phyloP scores from a whole-genome alignment of 2,888 invertebrate species.

The Thalpophila matura region DNA sequence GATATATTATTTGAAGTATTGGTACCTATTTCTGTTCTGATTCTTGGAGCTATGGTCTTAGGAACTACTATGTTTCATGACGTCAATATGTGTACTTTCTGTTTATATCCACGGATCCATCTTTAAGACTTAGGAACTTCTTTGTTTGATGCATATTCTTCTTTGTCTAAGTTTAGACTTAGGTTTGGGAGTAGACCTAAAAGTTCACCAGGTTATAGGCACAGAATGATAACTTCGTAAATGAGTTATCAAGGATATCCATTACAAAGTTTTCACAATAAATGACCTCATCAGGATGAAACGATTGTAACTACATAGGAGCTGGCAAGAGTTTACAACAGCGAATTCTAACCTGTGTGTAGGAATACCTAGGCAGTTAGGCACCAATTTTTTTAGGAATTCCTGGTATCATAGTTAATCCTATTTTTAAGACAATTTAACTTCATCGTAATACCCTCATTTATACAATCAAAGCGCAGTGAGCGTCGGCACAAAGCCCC shows the following conservation, averaged over 20 bases:
- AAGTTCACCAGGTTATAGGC: background rate
- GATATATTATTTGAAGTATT: slow-evolving; percentile 22
- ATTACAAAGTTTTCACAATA: too few relatives aligned
- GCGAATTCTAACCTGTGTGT: too few relatives aligned
- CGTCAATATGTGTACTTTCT: too few relatives aligned
- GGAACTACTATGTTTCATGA: background rate
- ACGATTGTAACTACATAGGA: too few relatives aligned
- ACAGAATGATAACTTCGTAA: background rate
- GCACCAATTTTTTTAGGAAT: background rate
- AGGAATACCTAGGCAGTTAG: too few relatives aligned
- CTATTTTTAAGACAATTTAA: background rate
- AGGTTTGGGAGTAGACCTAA: background rate
- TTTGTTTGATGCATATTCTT: background rate
- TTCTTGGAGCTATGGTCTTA: background rate
- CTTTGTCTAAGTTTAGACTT: background rate
- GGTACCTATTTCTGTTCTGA: slow-evolving; percentile 1
- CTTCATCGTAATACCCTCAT: slow-evolving; percentile 26
- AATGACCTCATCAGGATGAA: too few relatives aligned
- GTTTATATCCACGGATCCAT: too few relatives aligned
- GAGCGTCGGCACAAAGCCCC: slow-evolving; percentile 28
- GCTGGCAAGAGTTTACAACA: too few relatives aligned
- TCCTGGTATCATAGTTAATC: background rate
- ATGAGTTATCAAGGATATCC: background rate
- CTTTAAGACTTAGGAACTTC: too few relatives aligned
- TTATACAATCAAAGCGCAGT: slow-evolving; percentile 25